phyloP scores from a whole-genome alignment of 2,888 invertebrate genomes.

The Microdon myrmicae region DNA sequence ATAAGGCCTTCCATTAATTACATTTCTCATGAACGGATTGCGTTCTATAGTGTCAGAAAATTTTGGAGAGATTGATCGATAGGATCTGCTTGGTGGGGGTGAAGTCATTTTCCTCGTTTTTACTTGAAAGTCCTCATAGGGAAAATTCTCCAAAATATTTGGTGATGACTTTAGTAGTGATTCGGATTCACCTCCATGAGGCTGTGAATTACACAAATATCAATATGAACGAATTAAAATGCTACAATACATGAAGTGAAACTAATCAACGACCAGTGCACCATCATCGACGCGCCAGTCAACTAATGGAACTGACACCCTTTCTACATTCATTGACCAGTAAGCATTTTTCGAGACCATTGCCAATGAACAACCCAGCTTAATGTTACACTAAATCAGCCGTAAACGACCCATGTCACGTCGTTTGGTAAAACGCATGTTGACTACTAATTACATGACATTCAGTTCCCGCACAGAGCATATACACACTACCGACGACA shows the following conservation, averaged over 20 bases:
- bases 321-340: constrained; percentile 24
- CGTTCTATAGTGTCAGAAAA: constrained; percentile 65
- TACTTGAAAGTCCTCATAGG: constrained; percentile 61
- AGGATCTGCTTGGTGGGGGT: constrained; percentile 27
- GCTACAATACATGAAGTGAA: constrained; percentile 37
- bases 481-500: background rate
- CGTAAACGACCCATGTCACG: constrained; percentile 34
- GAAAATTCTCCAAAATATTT: constrained; percentile 64
- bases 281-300: constrained; percentile 15
- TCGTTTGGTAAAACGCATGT: constrained; percentile 22
- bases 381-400: no score
- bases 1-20: constrained; percentile 58
- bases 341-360: constrained; percentile 1
- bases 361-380: constrained; percentile 28
- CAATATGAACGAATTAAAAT: constrained; percentile 13
- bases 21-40: constrained; percentile 64
- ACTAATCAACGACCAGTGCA: constrained; percentile 35
- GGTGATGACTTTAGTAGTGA: constrained; percentile 64
- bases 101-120: constrained; percentile 35
- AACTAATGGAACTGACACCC: background rate
- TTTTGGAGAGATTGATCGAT: constrained; percentile 56
- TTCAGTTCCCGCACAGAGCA: constrained; percentile 1
- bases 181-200: constrained; percentile 56
- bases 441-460: constrained; percentile 31
- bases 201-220: constrained; percentile 18